Evolutionary conservation across 1,140 invertebrate genomes (phyloP).

Genomic region (Papilio dardanus): DNA sequence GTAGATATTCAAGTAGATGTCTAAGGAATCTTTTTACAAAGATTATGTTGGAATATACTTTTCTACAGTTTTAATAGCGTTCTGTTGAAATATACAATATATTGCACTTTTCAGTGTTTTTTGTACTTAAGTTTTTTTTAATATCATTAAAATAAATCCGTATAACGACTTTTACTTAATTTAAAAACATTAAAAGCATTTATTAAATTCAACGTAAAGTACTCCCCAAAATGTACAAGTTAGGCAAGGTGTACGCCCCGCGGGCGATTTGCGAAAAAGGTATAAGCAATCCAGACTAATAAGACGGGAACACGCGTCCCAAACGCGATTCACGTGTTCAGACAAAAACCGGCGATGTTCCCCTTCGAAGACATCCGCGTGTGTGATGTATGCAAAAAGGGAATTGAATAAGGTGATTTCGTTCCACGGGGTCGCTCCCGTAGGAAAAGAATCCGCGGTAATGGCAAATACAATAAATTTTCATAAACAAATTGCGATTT

Average conservation of each 20-base stretch:
- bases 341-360: constrained; percentile 70
- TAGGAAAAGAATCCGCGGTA: constrained; percentile 79
- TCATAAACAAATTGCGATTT: constrained; percentile 83
- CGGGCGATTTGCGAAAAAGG: constrained; percentile 62
- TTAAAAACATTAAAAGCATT: not conserved
- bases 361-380: constrained; percentile 63
- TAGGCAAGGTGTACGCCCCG: constrained; percentile 49
- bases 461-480: constrained; percentile 83
- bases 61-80: no score
- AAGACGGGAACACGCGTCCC: constrained; percentile 74
- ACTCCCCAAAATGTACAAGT: constrained; percentile 40
- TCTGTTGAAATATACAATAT: no score
- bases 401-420: constrained; percentile 82
- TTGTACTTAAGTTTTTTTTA: no score
- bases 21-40: no score
- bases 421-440: constrained; percentile 77
- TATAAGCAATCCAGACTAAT: constrained; percentile 76
- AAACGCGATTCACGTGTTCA: constrained; percentile 80
- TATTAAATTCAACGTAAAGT: constrained; percentile 29
- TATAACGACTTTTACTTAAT: no score
- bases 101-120: no score
- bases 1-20: no score
- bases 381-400: constrained; percentile 81
- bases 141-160: no score
- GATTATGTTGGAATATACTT: no score